Conservation (phyloP, 2,888 invertebrate species). For the Polyploca ridens region DNA sequence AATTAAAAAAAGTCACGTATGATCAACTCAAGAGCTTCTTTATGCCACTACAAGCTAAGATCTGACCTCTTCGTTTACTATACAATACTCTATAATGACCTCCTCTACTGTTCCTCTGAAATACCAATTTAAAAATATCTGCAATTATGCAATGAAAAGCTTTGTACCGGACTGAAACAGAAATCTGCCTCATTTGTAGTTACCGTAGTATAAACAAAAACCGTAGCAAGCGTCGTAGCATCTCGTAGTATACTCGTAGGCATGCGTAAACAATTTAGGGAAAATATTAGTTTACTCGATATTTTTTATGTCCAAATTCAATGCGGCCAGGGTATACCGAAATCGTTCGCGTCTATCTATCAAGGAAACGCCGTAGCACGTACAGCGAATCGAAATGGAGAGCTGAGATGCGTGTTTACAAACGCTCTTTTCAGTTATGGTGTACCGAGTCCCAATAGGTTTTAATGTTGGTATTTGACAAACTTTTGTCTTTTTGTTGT, state of each 20-base stretch:
- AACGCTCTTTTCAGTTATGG: not conserved
- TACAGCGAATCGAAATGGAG: slow-evolving; percentile 14
- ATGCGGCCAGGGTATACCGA: slow-evolving; percentile 6
- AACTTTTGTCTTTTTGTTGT: too few species aligned
- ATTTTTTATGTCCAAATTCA: not conserved
- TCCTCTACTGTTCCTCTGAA: not conserved
- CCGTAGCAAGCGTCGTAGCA: not conserved
- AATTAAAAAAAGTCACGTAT: too few species aligned
- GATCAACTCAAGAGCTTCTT: too few species aligned
- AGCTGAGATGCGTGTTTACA: not conserved
- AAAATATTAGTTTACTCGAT: not conserved
- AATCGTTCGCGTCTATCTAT: slow-evolving; percentile 16
- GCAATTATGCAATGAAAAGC: not conserved
- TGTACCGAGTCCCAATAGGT: not conserved
- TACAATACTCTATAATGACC: not conserved
- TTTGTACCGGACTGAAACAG: not conserved
- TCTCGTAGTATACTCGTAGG: not conserved
- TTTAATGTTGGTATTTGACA: not conserved
- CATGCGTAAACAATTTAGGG: not conserved
- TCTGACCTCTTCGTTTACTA: too few species aligned
- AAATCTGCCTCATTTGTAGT: not conserved
- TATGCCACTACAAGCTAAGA: not conserved
- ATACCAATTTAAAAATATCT: not conserved
- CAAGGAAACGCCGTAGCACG: slow-evolving; percentile 26
- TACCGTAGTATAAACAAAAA: not conserved